Evolutionary conservation across 2,888 invertebrate species (phyloP).

Genomic region (Pecten maximus): DNA sequence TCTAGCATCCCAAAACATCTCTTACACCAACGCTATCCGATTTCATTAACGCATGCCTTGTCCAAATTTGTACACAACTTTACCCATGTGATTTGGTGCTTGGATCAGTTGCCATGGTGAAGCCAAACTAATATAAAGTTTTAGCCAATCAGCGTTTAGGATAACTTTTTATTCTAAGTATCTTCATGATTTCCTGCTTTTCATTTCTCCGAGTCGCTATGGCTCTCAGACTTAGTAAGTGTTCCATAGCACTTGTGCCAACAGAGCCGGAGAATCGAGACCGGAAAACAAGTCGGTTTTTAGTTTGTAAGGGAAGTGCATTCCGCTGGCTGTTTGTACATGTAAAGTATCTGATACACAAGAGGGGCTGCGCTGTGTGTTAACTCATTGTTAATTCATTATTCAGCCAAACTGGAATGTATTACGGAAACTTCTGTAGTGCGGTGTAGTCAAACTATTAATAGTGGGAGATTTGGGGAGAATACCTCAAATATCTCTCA

Average conservation of each 20-base stretch:
- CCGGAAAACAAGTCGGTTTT: conserved; percentile 30
- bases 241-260: conserved; percentile 19
- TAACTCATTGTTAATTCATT: conserved; percentile 1
- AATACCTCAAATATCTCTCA: background rate
- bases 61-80: conserved; percentile 70
- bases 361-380: background rate
- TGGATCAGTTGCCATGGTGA: conserved; percentile 49
- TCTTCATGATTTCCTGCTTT: background rate
- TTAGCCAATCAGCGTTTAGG: conserved; percentile 1
- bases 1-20: conserved; percentile 24
- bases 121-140: conserved; percentile 48
- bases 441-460: background rate
- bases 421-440: conserved; percentile 1
- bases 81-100: conserved; percentile 52
- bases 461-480: background rate
- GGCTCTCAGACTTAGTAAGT: conserved; percentile 17
- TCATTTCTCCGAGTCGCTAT: background rate
- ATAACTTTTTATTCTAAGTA: background rate
- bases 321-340: background rate
- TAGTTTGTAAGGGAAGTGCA: conserved; percentile 28
- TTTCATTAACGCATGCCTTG: conserved; percentile 60
- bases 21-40: conserved; percentile 21
- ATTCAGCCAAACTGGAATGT: background rate
- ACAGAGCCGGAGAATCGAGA: conserved; percentile 1
- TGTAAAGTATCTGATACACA: conserved; percentile 21